Evolutionary conservation across 2,888 invertebrate genomes (phyloP).

Genomic region (Odontocolon sp.): DNA sequence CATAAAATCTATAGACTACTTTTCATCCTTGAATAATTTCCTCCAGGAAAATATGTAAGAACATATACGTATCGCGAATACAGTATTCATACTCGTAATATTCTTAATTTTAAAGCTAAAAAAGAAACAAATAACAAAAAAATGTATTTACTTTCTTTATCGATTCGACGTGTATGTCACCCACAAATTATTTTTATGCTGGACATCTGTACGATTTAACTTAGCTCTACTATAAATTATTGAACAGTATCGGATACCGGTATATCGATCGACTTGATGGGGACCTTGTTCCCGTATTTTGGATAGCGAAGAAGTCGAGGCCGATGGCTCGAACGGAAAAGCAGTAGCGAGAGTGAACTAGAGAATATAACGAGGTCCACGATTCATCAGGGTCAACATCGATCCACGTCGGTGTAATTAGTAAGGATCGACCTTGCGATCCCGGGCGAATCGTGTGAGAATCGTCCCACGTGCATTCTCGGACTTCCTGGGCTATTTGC

Average conservation of each 20-base stretch:
- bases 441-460: slow-evolving; percentile 10
- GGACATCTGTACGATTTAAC: neutral
- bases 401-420: slow-evolving; percentile 28
- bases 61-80: no score
- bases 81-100: no score
- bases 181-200: no score
- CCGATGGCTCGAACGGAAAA: neutral
- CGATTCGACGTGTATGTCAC: neutral
- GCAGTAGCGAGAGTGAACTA: neutral
- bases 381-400: slow-evolving; percentile 38
- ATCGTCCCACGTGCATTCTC: neutral
- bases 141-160: neutral
- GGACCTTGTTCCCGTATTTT: slow-evolving; percentile 36
- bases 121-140: no score
- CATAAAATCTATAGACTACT: no score
- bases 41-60: no score
- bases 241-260: neutral
- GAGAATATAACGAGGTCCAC: slow-evolving; percentile 12
- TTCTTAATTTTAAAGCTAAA: no score
- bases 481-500: neutral
- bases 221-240: neutral
- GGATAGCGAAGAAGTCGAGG: slow-evolving; percentile 4
- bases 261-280: neutral
- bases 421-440: slow-evolving; percentile 29
- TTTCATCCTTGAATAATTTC: no score